Base-by-base conservation (phyloP, 2,797 vertebrate genomes). In the Choloepus didactylus region DNA sequence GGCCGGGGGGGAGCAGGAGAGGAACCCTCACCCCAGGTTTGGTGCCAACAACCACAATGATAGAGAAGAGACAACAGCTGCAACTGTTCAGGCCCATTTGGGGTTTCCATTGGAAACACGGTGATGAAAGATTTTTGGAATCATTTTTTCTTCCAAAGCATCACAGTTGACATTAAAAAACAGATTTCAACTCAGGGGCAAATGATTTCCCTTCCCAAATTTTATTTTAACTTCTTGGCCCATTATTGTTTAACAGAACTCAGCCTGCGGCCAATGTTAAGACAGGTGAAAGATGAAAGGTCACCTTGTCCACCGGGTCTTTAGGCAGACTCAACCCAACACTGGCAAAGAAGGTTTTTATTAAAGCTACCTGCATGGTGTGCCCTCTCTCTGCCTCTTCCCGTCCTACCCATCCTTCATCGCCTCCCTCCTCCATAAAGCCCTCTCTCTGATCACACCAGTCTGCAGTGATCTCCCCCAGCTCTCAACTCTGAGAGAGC, bases 21-120 rank as follows among this genome's bases (percentile, higher is more conserved):
- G 91, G 72, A 94, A 64, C 1, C 1, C 69, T 62, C 79, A 69
- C 67, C 92, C 84, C 35, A 72, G 54, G 88, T 83, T 60, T 95
- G 18, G 67, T 23, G 2, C 51, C 23, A 25, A 60, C 2, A 14
- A 91, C 35, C 15, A 96, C 60, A 87, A 31, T 11, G 54, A 83
- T 0, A 8, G 29, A 89, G 89, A 79, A 76, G 35, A 75, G 46
- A 10, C 3, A 18, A 49, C 69, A 87, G 87, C 0, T 77, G 56
- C 51, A 9, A 70, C 16, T 38, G 59, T 64, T 89, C 87, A 75
- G 69, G 97, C 49, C 87, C 87, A 60, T 56, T 31, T 0, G 14
- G 9, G 86, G 75, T 80, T 94, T 91, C 93, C 89, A 18, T 49
- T 59, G 64, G 83, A 92, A 93, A 91, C 51, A 79, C 23, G 19